A percentile compares a stretch with the other conserved stretches of the same genome.
Conservation (phyloP, 2,797 vertebrate species). For the Scleropages formosus region DNA sequence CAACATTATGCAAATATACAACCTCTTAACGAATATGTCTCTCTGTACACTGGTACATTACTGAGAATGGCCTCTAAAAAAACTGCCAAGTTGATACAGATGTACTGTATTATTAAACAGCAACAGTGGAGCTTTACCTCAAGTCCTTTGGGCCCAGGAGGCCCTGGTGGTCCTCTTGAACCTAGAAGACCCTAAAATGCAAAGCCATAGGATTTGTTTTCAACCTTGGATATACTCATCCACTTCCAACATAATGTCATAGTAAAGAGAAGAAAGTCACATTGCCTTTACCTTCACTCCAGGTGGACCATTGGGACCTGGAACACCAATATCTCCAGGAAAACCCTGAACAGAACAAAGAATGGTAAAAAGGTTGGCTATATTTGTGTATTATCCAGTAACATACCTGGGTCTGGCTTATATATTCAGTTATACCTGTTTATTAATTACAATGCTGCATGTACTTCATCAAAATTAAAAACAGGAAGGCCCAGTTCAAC, state of each 20-base stretch:
- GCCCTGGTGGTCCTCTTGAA: constrained; percentile 79
- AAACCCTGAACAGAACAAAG: constrained; percentile 75
- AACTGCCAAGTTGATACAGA: neutral
- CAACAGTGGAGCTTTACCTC: constrained; percentile 70
- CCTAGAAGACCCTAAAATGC: constrained; percentile 79
- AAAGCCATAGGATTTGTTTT: constrained; percentile 4
- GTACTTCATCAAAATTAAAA: too few species aligned
- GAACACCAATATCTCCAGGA: constrained; percentile 93
- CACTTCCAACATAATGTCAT: neutral
- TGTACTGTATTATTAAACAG: neutral
- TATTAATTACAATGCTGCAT: too few species aligned
- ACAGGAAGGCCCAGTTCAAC: too few species aligned
- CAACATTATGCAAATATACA: neutral
- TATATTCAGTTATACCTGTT: too few species aligned
- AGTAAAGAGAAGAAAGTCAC: neutral
- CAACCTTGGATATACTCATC: neutral
- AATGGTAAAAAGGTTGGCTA: neutral
- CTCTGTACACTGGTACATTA: neutral
- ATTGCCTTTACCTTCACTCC: constrained; percentile 81
- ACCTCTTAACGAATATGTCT: neutral
- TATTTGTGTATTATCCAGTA: too few species aligned
- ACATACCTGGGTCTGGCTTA: too few species aligned
- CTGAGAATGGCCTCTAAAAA: neutral
- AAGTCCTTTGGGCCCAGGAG: constrained; percentile 82
- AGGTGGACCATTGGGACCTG: constrained; percentile 89